Conservation (phyloP, 2,888 invertebrate species). For the Noctua janthe region DNA sequence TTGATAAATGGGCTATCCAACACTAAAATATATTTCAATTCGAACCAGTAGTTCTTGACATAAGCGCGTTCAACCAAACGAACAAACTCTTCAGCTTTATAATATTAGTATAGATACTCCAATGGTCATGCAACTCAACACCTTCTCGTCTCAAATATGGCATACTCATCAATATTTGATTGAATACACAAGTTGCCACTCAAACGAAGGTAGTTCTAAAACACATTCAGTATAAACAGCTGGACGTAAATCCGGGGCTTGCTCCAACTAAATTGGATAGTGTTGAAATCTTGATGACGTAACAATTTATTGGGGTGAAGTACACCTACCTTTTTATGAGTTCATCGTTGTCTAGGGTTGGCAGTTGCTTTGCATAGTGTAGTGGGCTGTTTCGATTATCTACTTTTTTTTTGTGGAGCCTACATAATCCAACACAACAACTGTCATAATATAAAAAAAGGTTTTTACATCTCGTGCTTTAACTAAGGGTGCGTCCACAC, state of each 20-base stretch:
- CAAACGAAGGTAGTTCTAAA: constrained; percentile 13
- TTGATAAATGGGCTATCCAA: too few species aligned
- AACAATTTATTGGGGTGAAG: constrained; percentile 54
- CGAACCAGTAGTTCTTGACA: too few species aligned
- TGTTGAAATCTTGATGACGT: constrained; percentile 61
- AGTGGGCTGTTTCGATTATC: constrained; percentile 20
- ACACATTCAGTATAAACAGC: constrained; percentile 22
- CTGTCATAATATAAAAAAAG: neutral
- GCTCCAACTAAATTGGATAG: constrained; percentile 58
- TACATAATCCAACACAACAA: too few species aligned
- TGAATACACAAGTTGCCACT: constrained; percentile 26
- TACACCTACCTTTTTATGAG: constrained; percentile 56
- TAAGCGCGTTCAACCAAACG: too few species aligned
- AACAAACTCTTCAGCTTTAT: too few species aligned
- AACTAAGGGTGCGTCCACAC: neutral
- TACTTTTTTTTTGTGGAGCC: neutral
- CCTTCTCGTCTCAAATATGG: neutral
- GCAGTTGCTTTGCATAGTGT: constrained; percentile 1
- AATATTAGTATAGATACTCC: too few species aligned
- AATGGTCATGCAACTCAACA: neutral
- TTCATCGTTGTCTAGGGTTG: constrained; percentile 38
- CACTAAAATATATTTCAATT: too few species aligned
- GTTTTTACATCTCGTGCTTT: neutral
- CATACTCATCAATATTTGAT: constrained; percentile 9
- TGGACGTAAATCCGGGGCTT: constrained; percentile 35